Conservation (phyloP, 1,140 invertebrate genomes). For the Phymastichus coffea region DNA sequence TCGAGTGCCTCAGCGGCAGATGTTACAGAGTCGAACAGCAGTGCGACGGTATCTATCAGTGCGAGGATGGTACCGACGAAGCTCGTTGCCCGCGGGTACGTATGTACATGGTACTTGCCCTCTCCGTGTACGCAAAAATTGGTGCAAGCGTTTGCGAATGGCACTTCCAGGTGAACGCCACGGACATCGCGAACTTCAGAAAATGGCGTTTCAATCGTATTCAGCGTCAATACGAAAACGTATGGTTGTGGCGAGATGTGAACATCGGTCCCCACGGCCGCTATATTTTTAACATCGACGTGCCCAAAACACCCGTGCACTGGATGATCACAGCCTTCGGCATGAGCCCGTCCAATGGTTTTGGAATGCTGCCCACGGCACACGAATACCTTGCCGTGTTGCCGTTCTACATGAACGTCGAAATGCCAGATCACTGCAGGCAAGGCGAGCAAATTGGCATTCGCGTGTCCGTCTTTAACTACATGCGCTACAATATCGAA, state of each 20-base stretch:
- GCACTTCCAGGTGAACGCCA: slow-evolving; percentile 60
- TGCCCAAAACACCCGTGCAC: slow-evolving; percentile 81
- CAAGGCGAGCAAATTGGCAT: slow-evolving; percentile 94
- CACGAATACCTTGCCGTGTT: slow-evolving; percentile 81
- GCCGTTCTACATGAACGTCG: slow-evolving; percentile 93
- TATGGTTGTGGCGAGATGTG: slow-evolving; percentile 92
- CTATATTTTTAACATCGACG: slow-evolving; percentile 81
- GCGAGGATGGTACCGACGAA: slow-evolving; percentile 88
- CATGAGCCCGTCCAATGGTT: slow-evolving; percentile 80
- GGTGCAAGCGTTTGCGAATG: too few species aligned
- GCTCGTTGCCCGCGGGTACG: slow-evolving; percentile 48
- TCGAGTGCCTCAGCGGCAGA: slow-evolving; percentile 76
- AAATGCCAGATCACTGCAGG: slow-evolving; percentile 80
- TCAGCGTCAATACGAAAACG: slow-evolving; percentile 87
- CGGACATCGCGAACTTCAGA: slow-evolving; percentile 70
- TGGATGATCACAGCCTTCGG: slow-evolving; percentile 94
- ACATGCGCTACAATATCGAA: slow-evolving; percentile 80
- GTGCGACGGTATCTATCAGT: slow-evolving; percentile 78
- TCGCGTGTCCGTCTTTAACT: slow-evolving; percentile 91
- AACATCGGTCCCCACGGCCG: slow-evolving; percentile 90
- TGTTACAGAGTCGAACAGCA: slow-evolving; percentile 78
- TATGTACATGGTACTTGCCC: too few species aligned
- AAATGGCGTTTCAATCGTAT: slow-evolving; percentile 84
- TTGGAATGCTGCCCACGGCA: slow-evolving; percentile 80
- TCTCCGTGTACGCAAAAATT: too few species aligned